Conservation (phyloP, 1,140 invertebrate genomes). For the Drosophila parabipectinata region DNA sequence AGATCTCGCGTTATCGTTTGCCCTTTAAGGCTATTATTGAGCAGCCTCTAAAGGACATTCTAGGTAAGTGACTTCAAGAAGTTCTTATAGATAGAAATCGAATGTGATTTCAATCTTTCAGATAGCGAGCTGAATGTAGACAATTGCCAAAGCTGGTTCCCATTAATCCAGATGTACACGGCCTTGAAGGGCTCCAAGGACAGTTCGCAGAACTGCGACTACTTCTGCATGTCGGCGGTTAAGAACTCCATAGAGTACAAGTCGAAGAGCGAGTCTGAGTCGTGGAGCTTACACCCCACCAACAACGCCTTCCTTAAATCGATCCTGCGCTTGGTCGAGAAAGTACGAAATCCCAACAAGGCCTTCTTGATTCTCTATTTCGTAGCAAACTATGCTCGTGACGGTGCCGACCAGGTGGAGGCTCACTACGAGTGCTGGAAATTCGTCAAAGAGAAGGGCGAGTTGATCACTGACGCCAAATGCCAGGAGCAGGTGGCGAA, state of each 20-base stretch:
- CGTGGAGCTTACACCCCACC: conserved; percentile 76
- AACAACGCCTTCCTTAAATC: conserved; percentile 83
- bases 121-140: conserved; percentile 78
- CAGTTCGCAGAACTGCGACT: conserved; percentile 67
- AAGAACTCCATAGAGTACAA: conserved; percentile 83
- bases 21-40: conserved; percentile 79
- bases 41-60: conserved; percentile 74
- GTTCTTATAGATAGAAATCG: not conserved
- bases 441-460: conserved; percentile 84
- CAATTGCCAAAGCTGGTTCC: conserved; percentile 82
- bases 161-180: conserved; percentile 77
- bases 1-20: conserved; percentile 76
- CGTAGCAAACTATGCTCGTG: conserved; percentile 71
- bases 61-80: conserved; percentile 37
- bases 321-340: conserved; percentile 65
- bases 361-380: conserved; percentile 77
- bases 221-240: conserved; percentile 81
- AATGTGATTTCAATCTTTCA: conserved; percentile 2
- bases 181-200: conserved; percentile 69
- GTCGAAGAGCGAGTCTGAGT: conserved; percentile 62
- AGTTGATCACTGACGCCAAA: conserved; percentile 84
- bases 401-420: conserved; percentile 86
- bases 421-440: conserved; percentile 86
- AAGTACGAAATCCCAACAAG: conserved; percentile 66
- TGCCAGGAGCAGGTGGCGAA: conserved; percentile 83